Percentiles rank a stretch among this genome's conserved stretches.
These are phyloP conservation scores for Talpa occidentalis DNA, from an alignment of 2,113 vertebrate species.

Conservation along the genomic window DNA sequence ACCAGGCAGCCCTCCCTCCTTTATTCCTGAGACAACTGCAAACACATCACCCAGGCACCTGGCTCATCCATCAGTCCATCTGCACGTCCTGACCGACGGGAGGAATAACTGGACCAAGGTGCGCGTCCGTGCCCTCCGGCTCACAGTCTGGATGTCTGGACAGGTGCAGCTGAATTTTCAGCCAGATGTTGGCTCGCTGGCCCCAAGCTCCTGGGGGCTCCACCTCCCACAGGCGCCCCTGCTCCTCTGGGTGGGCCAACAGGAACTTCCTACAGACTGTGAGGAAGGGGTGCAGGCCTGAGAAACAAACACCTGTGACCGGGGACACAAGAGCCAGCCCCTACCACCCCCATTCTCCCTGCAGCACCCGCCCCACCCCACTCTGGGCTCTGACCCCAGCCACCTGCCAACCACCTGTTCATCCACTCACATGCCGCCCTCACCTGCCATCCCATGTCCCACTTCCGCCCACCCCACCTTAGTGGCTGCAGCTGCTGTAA, in stretches of 20 bases:
- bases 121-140: conserved; percentile 50
- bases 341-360: not conserved
- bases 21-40: no score
- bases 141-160: conserved; percentile 78
- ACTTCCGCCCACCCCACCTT: accelerated
- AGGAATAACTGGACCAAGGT: not conserved
- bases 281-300: accelerated
- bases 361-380: accelerated
- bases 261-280: conserved; percentile 93
- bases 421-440: not conserved
- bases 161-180: conserved; percentile 88
- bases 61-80: accelerated
- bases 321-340: accelerated
- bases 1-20: accelerated
- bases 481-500: accelerated
- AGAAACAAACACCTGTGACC: accelerated
- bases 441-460: accelerated
- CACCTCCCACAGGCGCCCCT: conserved; percentile 92
- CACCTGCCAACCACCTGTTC: accelerated
- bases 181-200: conserved; percentile 94
- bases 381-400: not conserved
- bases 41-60: accelerated
- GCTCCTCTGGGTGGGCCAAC: conserved; percentile 82
- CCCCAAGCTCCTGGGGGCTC: conserved; percentile 92
- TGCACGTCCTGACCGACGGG: accelerated